These are phyloP conservation scores for Gavialis gangeticus DNA, from an alignment of 2,113 vertebrate species.

Conservation along the genomic window DNA sequence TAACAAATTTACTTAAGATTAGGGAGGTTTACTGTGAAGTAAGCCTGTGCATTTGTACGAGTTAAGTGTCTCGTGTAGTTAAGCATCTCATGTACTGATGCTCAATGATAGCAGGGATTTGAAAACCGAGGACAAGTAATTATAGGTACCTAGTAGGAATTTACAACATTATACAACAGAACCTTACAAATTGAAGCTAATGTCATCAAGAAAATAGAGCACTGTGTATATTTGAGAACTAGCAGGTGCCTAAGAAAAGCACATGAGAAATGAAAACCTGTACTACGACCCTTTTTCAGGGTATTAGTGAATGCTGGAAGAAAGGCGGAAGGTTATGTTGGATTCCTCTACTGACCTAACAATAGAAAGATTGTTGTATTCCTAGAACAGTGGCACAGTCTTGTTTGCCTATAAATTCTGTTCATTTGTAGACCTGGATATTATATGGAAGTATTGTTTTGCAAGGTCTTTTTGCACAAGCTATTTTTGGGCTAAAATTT, in stretches of 20 bases:
- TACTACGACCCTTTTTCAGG: accelerated
- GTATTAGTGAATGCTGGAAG: not conserved
- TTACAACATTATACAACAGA: accelerated
- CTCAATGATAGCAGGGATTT: not conserved
- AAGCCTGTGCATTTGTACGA: too few relatives aligned
- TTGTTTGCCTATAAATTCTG: not conserved
- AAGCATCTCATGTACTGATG: too few relatives aligned
- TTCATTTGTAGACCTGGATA: not conserved
- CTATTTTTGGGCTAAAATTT: not conserved
- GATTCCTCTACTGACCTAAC: not conserved
- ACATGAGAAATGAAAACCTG: not conserved
- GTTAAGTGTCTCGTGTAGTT: too few relatives aligned
- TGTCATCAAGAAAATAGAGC: not conserved
- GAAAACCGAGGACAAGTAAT: not conserved
- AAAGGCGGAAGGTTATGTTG: not conserved
- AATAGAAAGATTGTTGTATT: not conserved
- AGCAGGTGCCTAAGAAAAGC: not conserved
- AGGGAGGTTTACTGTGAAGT: too few relatives aligned
- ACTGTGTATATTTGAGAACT: not conserved
- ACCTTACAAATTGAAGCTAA: not conserved
- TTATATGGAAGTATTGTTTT: not conserved
- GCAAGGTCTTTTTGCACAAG: not conserved
- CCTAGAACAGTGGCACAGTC: not conserved
- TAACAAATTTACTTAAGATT: too few relatives aligned
- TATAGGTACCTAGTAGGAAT: not conserved